Evolutionary conservation across 2,888 invertebrate species (phyloP).

Genomic region (Hirudinaria manillensis): DNA sequence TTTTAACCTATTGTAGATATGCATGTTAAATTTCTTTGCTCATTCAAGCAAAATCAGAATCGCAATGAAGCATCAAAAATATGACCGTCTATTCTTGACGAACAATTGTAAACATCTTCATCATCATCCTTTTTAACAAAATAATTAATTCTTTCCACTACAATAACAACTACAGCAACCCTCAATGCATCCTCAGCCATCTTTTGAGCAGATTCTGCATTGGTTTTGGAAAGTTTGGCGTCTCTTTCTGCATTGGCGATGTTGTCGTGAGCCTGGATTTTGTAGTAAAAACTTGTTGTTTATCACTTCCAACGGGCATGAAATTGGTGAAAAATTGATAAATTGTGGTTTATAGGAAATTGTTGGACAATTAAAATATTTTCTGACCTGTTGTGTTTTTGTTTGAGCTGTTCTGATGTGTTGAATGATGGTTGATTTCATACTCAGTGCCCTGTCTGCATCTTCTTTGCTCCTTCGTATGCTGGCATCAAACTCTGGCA

Average conservation of each 20-base stretch:
- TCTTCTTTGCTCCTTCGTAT: slow-evolving; percentile 76
- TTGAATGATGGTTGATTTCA: slow-evolving; percentile 69
- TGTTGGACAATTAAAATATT: too few relatives aligned
- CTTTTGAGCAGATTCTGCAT: not conserved
- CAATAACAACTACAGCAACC: not conserved
- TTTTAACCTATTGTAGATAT: too few relatives aligned
- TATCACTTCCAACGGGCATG: not conserved
- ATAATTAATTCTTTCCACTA: not conserved
- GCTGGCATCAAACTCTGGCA: slow-evolving; percentile 73
- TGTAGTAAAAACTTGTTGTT: not conserved
- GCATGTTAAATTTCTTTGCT: too few relatives aligned
- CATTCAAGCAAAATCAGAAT: too few relatives aligned
- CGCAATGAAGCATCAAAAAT: not conserved
- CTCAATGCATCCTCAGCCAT: slow-evolving; percentile 1
- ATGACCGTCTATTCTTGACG: not conserved
- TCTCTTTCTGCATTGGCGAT: not conserved
- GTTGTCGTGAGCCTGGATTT: slow-evolving; percentile 9
- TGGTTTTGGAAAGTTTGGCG: slow-evolving; percentile 1
- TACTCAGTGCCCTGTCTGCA: slow-evolving; percentile 70
- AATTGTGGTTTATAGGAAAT: too few relatives aligned
- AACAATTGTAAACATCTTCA: not conserved
- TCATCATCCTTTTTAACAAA: not conserved
- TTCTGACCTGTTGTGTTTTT: slow-evolving; percentile 58
- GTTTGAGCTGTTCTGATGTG: slow-evolving; percentile 67
- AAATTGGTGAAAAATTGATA: not conserved